These are phyloP conservation scores for Etheostoma perlongum DNA, from an alignment of 2,797 vertebrate species.

Conservation along the genomic window DNA sequence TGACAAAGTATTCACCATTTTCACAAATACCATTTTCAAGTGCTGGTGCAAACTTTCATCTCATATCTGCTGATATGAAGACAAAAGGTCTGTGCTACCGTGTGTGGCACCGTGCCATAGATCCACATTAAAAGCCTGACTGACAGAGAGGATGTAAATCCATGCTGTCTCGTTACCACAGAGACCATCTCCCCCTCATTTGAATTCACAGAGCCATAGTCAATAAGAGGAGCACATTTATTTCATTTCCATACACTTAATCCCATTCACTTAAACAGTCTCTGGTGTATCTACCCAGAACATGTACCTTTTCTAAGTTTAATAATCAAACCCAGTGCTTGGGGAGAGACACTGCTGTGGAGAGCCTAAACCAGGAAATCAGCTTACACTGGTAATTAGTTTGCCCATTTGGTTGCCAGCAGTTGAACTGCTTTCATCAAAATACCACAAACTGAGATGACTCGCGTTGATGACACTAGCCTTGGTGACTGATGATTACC, in stretches of 20 bases:
- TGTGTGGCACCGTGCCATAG: slow-evolving; percentile 47
- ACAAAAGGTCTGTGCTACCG: slow-evolving; percentile 53
- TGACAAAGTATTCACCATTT: slow-evolving; percentile 31
- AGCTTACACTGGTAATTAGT: slow-evolving; percentile 80
- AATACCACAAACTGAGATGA: slow-evolving; percentile 63
- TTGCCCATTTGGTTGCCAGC: slow-evolving; percentile 72
- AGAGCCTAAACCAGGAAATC: slow-evolving; percentile 75
- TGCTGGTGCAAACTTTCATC: slow-evolving; percentile 40
- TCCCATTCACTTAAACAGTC: slow-evolving; percentile 70
- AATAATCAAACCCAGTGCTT: slow-evolving; percentile 67
- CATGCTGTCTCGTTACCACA: slow-evolving; percentile 41
- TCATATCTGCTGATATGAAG: slow-evolving; percentile 59
- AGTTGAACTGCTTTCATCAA: slow-evolving; percentile 77
- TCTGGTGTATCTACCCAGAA: slow-evolving; percentile 68
- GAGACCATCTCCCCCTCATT: slow-evolving; percentile 63
- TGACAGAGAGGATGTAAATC: slow-evolving; percentile 62
- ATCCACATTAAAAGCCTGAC: slow-evolving; percentile 63
- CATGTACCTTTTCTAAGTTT: slow-evolving; percentile 77
- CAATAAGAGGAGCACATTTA: slow-evolving; percentile 71
- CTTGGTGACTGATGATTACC: slow-evolving; percentile 40
- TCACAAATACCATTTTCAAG: slow-evolving; percentile 46
- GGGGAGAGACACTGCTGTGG: slow-evolving; percentile 57
- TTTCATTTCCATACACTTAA: slow-evolving; percentile 77
- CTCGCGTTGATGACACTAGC: slow-evolving; percentile 35
- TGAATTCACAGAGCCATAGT: slow-evolving; percentile 66